phyloP scores from a whole-genome alignment of 2,888 invertebrate species.

The Cheilosia grossa region DNA sequence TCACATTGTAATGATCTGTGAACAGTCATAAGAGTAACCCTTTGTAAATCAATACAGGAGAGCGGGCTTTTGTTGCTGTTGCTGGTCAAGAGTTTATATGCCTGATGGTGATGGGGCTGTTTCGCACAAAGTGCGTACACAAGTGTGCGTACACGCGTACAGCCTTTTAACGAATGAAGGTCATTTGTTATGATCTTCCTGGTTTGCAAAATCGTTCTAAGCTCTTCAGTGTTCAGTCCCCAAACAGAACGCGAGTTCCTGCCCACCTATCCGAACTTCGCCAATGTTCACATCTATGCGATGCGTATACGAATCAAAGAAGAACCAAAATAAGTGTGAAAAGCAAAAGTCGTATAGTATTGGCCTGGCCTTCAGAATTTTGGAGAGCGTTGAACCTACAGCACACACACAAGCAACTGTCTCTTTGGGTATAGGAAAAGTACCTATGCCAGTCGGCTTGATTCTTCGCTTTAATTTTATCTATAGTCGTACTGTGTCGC shows the following conservation, averaged over 20 bases:
- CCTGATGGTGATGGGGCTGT: too few species aligned
- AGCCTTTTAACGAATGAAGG: slow-evolving; percentile 35
- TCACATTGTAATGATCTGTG: slow-evolving; percentile 41
- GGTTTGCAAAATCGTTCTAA: slow-evolving; percentile 48
- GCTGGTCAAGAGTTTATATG: neutral
- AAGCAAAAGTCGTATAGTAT: slow-evolving; percentile 70
- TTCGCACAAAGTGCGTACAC: too few species aligned
- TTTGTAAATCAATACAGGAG: slow-evolving; percentile 35
- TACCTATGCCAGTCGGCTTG: neutral
- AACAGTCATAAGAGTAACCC: slow-evolving; percentile 16
- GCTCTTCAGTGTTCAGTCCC: neutral
- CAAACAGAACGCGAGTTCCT: neutral
- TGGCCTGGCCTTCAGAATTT: slow-evolving; percentile 73
- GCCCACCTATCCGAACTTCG: too few species aligned
- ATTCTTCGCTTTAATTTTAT: neutral
- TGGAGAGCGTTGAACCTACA: slow-evolving; percentile 63
- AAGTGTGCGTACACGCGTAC: neutral
- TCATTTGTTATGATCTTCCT: slow-evolving; percentile 53
- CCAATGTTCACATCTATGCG: too few species aligned
- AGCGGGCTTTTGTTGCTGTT: neutral
- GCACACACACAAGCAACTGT: slow-evolving; percentile 61
- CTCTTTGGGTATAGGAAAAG: slow-evolving; percentile 12
- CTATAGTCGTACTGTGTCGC: slow-evolving; percentile 14
- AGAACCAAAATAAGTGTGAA: slow-evolving; percentile 57
- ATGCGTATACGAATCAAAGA: neutral